phyloP scores from a whole-genome alignment of 2,888 invertebrate genomes.

The Creontiades dilutus region DNA sequence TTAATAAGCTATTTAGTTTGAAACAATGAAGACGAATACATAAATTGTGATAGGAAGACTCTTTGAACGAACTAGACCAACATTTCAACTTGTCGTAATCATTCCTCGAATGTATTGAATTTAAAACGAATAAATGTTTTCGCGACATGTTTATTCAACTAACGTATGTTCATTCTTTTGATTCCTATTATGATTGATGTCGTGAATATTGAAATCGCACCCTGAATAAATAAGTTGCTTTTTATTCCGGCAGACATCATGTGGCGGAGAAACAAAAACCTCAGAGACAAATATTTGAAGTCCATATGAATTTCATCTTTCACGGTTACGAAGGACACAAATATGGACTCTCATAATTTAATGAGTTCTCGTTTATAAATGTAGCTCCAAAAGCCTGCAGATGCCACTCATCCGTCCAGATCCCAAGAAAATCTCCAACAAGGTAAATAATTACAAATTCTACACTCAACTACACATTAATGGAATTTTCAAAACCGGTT shows the following conservation, averaged over 20 bases:
- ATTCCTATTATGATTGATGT: background rate
- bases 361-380: constrained; percentile 26
- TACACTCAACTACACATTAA: too few species aligned
- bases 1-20: too few species aligned
- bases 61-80: too few species aligned
- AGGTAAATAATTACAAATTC: background rate
- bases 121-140: background rate
- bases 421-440: background rate
- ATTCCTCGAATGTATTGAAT: background rate
- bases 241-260: background rate
- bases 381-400: background rate
- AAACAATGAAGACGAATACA: too few species aligned
- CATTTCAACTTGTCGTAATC: too few species aligned
- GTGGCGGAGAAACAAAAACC: background rate
- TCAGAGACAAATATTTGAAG: background rate
- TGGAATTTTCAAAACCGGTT: too few species aligned
- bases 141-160: background rate
- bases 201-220: background rate
- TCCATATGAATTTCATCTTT: background rate
- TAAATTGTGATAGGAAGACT: too few species aligned
- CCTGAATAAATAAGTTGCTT: background rate
- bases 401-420: background rate
- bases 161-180: background rate
- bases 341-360: background rate
- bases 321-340: constrained; percentile 17